These are phyloP conservation scores for Tetheella fluctuosa DNA, from an alignment of 2,888 invertebrate species.

Conservation along the genomic window DNA sequence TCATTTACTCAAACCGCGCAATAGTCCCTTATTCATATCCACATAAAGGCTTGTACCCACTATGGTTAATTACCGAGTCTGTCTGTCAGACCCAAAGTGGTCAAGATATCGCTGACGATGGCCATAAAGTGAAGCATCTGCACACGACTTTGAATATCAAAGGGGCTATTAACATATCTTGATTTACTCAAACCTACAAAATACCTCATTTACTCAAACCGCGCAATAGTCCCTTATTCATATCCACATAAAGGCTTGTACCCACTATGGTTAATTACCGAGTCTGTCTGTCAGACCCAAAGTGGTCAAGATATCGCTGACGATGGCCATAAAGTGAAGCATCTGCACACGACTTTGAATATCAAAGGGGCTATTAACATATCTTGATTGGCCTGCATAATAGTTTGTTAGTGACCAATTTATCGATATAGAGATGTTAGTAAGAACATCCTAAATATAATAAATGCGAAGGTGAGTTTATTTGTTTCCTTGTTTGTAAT, in stretches of 20 bases:
- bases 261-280: conserved; percentile 35
- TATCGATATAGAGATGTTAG: conserved; percentile 48
- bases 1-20: not conserved
- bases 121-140: conserved; percentile 48
- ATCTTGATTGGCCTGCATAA: conserved; percentile 63
- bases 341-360: conserved; percentile 63
- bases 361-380: conserved; percentile 69
- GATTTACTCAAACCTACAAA: too few relatives aligned
- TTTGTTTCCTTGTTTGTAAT: too few relatives aligned
- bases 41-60: not conserved
- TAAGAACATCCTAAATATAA: conserved; percentile 4
- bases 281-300: conserved; percentile 30
- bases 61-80: conserved; percentile 34
- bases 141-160: conserved; percentile 66
- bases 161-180: conserved; percentile 66
- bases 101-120: conserved; percentile 51
- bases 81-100: conserved; percentile 40
- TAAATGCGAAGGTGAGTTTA: too few relatives aligned
- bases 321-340: conserved; percentile 45
- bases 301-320: conserved; percentile 51
- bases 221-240: not conserved
- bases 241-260: not conserved
- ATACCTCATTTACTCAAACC: conserved; percentile 2
- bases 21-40: not conserved
- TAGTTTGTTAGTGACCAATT: conserved; percentile 44